phyloP scores from a whole-genome alignment of 2,797 vertebrate genomes.

The Babyrousa celebensis region DNA sequence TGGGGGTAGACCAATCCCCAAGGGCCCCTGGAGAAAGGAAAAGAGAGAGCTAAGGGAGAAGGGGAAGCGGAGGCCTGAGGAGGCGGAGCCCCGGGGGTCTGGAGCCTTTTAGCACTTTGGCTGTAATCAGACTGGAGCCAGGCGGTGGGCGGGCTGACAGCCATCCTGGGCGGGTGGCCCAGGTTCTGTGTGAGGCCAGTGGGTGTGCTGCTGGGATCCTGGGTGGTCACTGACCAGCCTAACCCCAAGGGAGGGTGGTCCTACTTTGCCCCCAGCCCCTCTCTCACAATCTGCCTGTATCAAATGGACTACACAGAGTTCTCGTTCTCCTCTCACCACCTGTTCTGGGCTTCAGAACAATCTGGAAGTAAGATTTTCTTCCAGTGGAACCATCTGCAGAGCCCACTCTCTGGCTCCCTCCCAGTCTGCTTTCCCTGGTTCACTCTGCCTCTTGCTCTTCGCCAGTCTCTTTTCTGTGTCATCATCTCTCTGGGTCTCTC shows the following conservation, averaged over 20 bases:
- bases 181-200: constrained; percentile 82
- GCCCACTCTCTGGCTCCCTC: neutral
- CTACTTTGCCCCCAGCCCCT: neutral
- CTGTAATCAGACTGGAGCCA: constrained; percentile 80
- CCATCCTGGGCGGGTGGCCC: constrained; percentile 82
- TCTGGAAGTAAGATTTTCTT: constrained; percentile 35
- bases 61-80: neutral
- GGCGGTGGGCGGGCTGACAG: constrained; percentile 76
- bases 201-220: constrained; percentile 80
- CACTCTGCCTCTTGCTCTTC: neutral
- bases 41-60: constrained; percentile 1
- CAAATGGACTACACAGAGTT: neutral
- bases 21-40: neutral
- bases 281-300: neutral
- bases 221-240: constrained; percentile 84
- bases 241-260: constrained; percentile 55
- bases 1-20: neutral
- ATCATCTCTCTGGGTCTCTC: neutral
- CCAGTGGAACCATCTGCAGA: neutral
- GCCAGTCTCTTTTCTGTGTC: neutral
- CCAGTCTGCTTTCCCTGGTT: neutral
- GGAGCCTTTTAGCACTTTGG: constrained; percentile 79
- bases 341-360: constrained; percentile 38
- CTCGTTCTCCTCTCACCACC: neutral
- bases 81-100: neutral